These are phyloP conservation scores for Branchinecta lynchi DNA, from an alignment of 1,140 invertebrate species.

Conservation along the genomic window DNA sequence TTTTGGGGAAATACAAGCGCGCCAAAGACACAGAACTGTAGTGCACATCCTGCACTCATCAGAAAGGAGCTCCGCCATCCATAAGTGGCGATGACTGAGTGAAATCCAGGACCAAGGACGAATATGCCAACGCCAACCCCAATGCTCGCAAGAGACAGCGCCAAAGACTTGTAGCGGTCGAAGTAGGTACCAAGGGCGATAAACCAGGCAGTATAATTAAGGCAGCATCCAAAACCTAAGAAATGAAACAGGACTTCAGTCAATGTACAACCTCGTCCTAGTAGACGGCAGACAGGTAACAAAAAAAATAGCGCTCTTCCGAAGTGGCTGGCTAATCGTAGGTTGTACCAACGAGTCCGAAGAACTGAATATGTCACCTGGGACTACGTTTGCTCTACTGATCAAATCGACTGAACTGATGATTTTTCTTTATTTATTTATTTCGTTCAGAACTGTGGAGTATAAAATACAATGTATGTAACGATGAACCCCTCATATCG, in stretches of 20 bases:
- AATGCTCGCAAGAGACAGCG: conserved; percentile 38
- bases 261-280: no score
- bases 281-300: no score
- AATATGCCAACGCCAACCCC: conserved; percentile 34
- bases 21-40: conserved; percentile 27
- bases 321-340: no score
- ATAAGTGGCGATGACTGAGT: conserved; percentile 31
- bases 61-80: conserved; percentile 37
- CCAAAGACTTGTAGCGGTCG: conserved; percentile 35
- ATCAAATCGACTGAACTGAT: no score
- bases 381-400: no score
- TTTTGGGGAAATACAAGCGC: conserved; percentile 24
- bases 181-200: conserved; percentile 39
- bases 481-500: no score
- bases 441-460: no score
- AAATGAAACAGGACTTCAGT: conserved; percentile 14
- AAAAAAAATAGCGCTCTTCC: no score
- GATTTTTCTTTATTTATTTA: no score
- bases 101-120: conserved; percentile 27
- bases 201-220: conserved; percentile 38
- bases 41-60: conserved; percentile 35
- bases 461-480: no score
- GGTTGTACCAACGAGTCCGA: no score
- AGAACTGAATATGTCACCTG: no score
- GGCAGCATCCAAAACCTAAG: conserved; percentile 37